Conservation (phyloP, 2,797 vertebrate species). For the Acanthis flammea region DNA sequence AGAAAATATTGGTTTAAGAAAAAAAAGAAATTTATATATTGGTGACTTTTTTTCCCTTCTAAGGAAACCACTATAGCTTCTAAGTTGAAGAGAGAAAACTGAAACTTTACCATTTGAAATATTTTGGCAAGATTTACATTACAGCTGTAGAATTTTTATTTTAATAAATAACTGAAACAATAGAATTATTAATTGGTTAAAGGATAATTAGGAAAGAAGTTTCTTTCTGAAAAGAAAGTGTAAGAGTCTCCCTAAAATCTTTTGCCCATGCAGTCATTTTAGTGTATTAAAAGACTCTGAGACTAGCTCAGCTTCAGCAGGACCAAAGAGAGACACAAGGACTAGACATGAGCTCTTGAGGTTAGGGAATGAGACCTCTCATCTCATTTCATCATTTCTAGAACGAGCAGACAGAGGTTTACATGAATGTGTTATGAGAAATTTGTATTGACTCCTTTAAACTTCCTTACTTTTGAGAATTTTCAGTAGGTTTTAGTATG, state of each 20-base stretch:
- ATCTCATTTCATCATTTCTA: not conserved
- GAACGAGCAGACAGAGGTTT: not conserved
- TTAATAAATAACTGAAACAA: not conserved
- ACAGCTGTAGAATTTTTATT: not conserved
- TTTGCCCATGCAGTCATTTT: not conserved
- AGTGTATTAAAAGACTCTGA: not conserved
- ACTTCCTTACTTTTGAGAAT: not conserved
- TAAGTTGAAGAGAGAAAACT: slow-evolving; percentile 37
- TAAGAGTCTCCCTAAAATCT: not conserved
- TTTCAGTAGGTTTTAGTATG: not conserved
- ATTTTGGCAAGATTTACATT: slow-evolving; percentile 33
- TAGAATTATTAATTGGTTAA: not conserved
- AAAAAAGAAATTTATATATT: slow-evolving; percentile 39
- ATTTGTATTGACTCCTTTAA: not conserved
- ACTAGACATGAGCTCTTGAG: not conserved
- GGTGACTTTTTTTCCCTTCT: not conserved
- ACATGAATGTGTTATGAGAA: not conserved
- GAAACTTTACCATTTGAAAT: slow-evolving; percentile 27
- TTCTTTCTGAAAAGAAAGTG: not conserved
- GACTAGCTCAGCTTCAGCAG: not conserved
- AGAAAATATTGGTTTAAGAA: slow-evolving; percentile 43
- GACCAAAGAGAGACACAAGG: not conserved
- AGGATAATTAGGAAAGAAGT: not conserved
- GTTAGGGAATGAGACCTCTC: not conserved
- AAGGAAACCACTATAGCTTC: slow-evolving; percentile 22